Percentiles rank a stretch among this genome's conserved stretches.
These are phyloP conservation scores for Tetramorium simillimum DNA, from an alignment of 1,140 invertebrate species.

Conservation along the genomic window DNA sequence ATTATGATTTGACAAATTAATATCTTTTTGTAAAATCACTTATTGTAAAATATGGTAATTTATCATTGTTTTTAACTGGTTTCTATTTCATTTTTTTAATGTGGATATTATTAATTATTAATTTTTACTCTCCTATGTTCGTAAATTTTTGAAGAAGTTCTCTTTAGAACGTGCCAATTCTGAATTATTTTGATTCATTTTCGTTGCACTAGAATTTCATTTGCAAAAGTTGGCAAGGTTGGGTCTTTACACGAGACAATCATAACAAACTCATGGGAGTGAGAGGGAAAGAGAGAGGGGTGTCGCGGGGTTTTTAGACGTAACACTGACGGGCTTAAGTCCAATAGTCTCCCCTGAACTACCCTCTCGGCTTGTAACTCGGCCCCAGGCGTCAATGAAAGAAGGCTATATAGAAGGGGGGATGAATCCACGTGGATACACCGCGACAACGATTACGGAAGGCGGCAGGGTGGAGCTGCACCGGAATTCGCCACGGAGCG, in stretches of 20 bases:
- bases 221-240: conserved; percentile 34
- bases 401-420: conserved; percentile 59
- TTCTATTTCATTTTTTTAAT: neutral
- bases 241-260: conserved; percentile 62
- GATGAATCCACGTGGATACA: conserved; percentile 65
- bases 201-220: neutral
- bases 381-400: conserved; percentile 66
- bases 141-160: neutral
- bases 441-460: conserved; percentile 63
- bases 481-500: conserved; percentile 76
- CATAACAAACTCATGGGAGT: conserved; percentile 68
- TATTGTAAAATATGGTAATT: conserved; percentile 12
- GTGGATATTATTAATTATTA: neutral
- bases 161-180: neutral
- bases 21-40: too few relatives aligned
- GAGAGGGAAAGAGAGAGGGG: conserved; percentile 25
- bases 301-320: conserved; percentile 55
- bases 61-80: neutral
- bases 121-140: neutral
- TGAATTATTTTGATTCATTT: neutral
- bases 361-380: conserved; percentile 37
- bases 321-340: conserved; percentile 69
- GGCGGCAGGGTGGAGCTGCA: conserved; percentile 33
- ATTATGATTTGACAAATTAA: conserved; percentile 7
- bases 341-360: conserved; percentile 35